Percentiles rank a stretch among this genome's conserved stretches.
These are phyloP conservation scores for Actenoides hombroni DNA, from an alignment of 2,113 vertebrate genomes.

Conservation along the genomic window DNA sequence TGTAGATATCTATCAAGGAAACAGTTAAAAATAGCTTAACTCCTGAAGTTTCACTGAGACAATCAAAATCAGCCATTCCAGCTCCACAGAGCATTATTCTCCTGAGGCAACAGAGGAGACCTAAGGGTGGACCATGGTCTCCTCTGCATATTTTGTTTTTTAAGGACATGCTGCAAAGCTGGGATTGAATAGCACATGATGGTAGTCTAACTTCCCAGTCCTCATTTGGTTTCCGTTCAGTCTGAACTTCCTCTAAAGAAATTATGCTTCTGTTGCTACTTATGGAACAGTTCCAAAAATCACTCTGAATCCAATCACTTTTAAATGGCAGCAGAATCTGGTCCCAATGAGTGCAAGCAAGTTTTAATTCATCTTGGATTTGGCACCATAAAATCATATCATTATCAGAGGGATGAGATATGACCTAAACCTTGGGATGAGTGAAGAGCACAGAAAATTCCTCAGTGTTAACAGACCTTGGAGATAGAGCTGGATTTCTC, in stretches of 20 bases:
- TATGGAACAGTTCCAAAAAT: not conserved
- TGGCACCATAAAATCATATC: not conserved
- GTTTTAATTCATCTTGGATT: not conserved
- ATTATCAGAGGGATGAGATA: not conserved
- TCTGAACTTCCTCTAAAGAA: not conserved
- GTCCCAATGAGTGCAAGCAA: not conserved
- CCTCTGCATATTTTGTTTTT: not conserved
- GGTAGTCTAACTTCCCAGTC: not conserved
- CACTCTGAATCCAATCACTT: not conserved
- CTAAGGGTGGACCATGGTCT: not conserved
- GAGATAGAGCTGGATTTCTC: not conserved
- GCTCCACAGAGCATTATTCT: not conserved
- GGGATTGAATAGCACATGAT: not conserved
- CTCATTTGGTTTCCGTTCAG: not conserved
- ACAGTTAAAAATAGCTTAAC: not conserved
- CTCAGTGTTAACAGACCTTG: not conserved
- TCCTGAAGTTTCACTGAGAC: not conserved
- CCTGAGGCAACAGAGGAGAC: not conserved
- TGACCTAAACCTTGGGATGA: not conserved
- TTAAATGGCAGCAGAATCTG: not conserved
- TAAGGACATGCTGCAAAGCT: not conserved
- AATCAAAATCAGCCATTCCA: not conserved
- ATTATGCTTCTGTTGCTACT: not conserved
- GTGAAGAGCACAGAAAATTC: not conserved
- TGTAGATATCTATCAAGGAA: not conserved